Conservation (phyloP, 1,140 invertebrate genomes). For the Laodelphax striatellus region DNA sequence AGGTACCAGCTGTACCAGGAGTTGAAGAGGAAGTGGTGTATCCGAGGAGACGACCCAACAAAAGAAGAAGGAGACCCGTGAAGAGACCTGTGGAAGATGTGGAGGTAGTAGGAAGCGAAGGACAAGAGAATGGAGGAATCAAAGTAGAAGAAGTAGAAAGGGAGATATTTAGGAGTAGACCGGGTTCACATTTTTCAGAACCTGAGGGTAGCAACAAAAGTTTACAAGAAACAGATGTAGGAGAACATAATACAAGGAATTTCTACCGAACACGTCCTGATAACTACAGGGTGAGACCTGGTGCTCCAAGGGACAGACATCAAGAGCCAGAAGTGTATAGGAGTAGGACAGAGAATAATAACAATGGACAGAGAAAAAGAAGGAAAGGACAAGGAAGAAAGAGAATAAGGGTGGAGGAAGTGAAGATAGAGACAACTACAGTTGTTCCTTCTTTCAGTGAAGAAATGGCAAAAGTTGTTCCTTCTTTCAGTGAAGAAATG, state of each 20-base stretch:
- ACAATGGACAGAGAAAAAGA: conserved; percentile 13
- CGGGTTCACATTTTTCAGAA: no score
- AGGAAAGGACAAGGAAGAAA: conserved; percentile 17
- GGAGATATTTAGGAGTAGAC: background rate
- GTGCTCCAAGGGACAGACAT: background rate
- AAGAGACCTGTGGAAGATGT: conserved; percentile 4
- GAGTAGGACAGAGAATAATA: conserved; percentile 5
- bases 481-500: no score
- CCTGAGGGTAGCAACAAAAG: no score
- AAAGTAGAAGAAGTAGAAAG: conserved; percentile 1
- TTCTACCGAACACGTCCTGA: no score
- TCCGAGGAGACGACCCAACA: conserved; percentile 29
- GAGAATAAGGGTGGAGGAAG: conserved; percentile 8
- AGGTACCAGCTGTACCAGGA: conserved; percentile 19
- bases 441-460: background rate
- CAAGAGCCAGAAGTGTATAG: background rate
- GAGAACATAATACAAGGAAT: no score
- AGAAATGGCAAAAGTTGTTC: no score
- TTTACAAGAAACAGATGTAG: no score
- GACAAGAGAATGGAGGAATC: no score
- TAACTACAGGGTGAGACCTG: no score
- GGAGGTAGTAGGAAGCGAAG: no score
- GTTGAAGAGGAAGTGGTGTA: conserved; percentile 24
- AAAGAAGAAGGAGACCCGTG: conserved; percentile 30
- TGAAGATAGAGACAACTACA: background rate